These are phyloP conservation scores for Echinometra lucunter DNA, from an alignment of 53 echinoderm and acorn worm species.

Conservation along the genomic window DNA sequence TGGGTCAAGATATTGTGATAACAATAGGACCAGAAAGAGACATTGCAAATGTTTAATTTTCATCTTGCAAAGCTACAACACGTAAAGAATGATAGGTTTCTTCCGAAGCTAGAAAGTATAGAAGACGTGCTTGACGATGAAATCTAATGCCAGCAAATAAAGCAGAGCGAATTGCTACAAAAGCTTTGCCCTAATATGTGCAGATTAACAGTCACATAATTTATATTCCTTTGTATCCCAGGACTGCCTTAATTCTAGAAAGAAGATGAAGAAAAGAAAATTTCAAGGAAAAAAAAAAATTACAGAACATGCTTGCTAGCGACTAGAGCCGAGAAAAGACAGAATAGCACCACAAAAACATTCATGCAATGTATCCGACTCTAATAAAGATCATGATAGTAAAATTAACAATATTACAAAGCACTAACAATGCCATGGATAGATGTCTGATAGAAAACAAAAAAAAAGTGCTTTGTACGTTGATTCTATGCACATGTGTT, in stretches of 20 bases:
- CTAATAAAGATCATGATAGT: neutral
- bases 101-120: neutral
- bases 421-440: neutral
- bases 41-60: neutral
- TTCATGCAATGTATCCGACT: slow-evolving; percentile 12
- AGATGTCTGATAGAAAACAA: neutral
- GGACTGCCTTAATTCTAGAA: neutral
- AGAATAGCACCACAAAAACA: slow-evolving; percentile 10
- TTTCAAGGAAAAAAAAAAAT: neutral
- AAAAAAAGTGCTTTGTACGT: neutral
- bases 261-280: neutral
- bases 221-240: neutral
- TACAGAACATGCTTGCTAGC: slow-evolving; percentile 1
- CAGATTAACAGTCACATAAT: neutral
- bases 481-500: slow-evolving; percentile 54
- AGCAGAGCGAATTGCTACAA: neutral
- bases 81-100: neutral
- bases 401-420: neutral
- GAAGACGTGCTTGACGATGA: neutral
- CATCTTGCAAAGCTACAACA: neutral
- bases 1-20: neutral
- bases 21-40: neutral
- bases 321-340: neutral
- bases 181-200: neutral
- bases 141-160: neutral